Percentiles rank a stretch among this genome's conserved stretches.
Evolutionary conservation across 2,797 vertebrate species (phyloP).

Genomic region (Leuciscus waleckii): DNA sequence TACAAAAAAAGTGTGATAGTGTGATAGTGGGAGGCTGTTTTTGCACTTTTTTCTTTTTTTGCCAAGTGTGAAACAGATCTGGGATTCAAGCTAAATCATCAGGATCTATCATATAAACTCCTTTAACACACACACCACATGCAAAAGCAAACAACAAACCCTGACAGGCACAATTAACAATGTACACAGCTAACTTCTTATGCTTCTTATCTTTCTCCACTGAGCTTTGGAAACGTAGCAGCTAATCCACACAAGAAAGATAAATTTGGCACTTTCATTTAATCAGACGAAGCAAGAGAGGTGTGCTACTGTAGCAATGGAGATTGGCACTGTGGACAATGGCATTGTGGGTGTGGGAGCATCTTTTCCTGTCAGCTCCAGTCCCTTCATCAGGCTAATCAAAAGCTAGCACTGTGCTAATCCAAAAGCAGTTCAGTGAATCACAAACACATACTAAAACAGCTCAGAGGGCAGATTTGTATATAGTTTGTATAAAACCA

Average conservation of each 20-base stretch:
- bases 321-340: not conserved
- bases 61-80: not conserved
- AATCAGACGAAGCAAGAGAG: conserved; percentile 42
- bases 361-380: conserved; percentile 53
- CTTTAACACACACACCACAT: not conserved
- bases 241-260: conserved; percentile 45
- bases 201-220: not conserved
- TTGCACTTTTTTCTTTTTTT: not conserved
- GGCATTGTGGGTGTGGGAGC: conserved; percentile 28
- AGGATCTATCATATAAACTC: conserved; percentile 1
- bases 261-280: conserved; percentile 23
- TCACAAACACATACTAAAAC: not conserved
- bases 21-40: not conserved
- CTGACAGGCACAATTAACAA: conserved; percentile 33
- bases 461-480: not conserved
- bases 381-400: conserved; percentile 58
- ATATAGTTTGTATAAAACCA: not conserved
- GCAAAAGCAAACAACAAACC: not conserved
- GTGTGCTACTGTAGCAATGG: not conserved
- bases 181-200: not conserved
- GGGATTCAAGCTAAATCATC: not conserved
- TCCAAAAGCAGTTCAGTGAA: conserved; percentile 8
- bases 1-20: not conserved
- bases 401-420: conserved; percentile 47
- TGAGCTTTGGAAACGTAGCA: conserved; percentile 7